Evolutionary conservation across 1,140 invertebrate genomes (phyloP), one percentile per base, ranked within the genome.

Genomic region (Apis laboriosa): DNA sequence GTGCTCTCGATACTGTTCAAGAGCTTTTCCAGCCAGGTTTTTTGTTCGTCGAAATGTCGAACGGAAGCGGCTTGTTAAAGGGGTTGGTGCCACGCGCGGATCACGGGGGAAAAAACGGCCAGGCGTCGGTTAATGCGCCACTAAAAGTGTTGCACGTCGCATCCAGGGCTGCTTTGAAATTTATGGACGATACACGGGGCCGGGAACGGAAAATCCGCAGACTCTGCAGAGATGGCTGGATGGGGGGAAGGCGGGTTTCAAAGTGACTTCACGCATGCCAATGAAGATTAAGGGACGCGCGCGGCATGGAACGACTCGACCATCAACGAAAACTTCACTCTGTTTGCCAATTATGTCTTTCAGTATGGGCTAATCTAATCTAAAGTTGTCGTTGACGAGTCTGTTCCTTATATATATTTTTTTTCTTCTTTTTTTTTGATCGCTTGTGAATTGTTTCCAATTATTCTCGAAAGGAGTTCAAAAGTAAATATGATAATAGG

Each of bases 141-240:
- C 64, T 86, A 60, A 88, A 87, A 87, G 75, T 87, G 86, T 82
- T 72, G 70, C 78, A 75, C 74, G 81, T 87, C 81, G 80, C 86
- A 68, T 84, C 85, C 70, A 61, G 43, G 53, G 28, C 61, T 64
- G 83, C 66, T 64, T 71, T 68, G 60, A 82, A 88, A 88, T 88
- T 88, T 82, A 88, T 87, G 71, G 82, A 24, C 77, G 77, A 77
- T 87, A 80, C 53, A 74, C 43, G 15, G 77, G 12, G 28, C 15
- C 43, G 56, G 66, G 77, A 67, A 76, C 49, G 68, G 73, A 73
- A 72, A 86, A 74, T 61, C 74, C 74, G 77, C 78, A 71, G 75
- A 78, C 60, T 72, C 61, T 67, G 85, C 71, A 53, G 68, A 51
- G 43, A 70, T 19, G 24, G 21, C 15, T 13, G 76, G 61, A 12